Percentiles rank a stretch among this genome's conserved stretches.
phyloP scores from a whole-genome alignment of 2,888 invertebrate species.

The Gymnocheta viridis region DNA sequence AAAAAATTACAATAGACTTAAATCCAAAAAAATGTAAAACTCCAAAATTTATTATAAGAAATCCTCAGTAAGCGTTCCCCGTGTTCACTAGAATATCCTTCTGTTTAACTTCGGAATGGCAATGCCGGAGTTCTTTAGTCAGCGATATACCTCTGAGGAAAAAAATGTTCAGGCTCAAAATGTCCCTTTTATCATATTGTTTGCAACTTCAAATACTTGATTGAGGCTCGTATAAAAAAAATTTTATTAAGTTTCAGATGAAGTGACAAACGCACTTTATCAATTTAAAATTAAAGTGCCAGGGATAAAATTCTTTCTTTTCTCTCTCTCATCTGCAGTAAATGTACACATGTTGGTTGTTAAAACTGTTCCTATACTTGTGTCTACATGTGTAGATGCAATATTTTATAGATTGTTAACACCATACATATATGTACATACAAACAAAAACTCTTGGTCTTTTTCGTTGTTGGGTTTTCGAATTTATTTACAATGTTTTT shows the following conservation, averaged over 20 bases:
- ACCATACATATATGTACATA: not conserved
- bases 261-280: not conserved
- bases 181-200: too few species aligned
- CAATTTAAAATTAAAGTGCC: not conserved
- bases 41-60: too few species aligned
- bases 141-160: too few species aligned
- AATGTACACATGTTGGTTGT: not conserved
- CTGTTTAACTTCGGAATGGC: too few species aligned
- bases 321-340: too few species aligned
- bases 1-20: too few species aligned
- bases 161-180: too few species aligned
- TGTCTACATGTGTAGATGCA: not conserved
- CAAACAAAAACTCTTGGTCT: constrained; percentile 20
- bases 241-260: not conserved
- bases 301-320: not conserved
- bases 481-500: constrained; percentile 56
- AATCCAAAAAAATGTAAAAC: too few species aligned
- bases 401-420: not conserved
- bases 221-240: not conserved
- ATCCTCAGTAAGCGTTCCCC: too few species aligned
- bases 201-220: too few species aligned
- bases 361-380: not conserved
- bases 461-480: constrained; percentile 26
- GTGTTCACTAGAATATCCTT: too few species aligned
- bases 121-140: too few species aligned